Evolutionary conservation across 2,888 invertebrate genomes (phyloP), one percentile per base, ranked within the genome.

Genomic region (Tanytarsus gracilentus): DNA sequence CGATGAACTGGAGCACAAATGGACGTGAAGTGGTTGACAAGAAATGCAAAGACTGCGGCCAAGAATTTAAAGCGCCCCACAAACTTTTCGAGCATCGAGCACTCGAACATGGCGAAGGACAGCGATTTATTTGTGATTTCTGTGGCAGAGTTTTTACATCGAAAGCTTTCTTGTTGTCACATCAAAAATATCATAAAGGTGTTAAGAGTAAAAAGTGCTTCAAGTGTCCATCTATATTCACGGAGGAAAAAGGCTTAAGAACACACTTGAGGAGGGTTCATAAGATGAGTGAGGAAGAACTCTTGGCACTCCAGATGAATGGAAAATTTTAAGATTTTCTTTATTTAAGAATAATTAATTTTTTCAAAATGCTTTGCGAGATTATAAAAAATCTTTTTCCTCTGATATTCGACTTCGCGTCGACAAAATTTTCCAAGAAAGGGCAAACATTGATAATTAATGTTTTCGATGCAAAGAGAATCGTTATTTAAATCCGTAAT

Each of bases 361-460:
- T 60, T 49, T 25, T 30, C 18, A 62, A 66, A 65, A 29, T 66
- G 65, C 9, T 64, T 63, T 14, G 72, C 70, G 26, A 74, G 63
- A 67, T 75, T 74, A 56, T 69, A 65, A 67, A 74, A 70, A 4
- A 75, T 72, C 9, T 71, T 69, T 49, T 69, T 68, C 0, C 74
- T 67, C 63, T 75, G 75, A 63, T 65, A 72, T 63, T 73, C 71
- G 29, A 75, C 78, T 71, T 85, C 84, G 29, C 76, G 75, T 44
- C 73, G 70, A 65, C 85, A 85, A 61, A 81, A 75, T 1, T 65
- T 63, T 3, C 77, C 76, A 48, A 85, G 69, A 4, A 80, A 67
- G 8, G 78, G 73, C 2, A 85, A 84, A 65, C 85, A 86, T 68
- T 85, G 79, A 68, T 82, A 85, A 18, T 72, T 71, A 11, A 83